Percentiles rank a stretch among this genome's conserved stretches.
Conservation (phyloP, 2,797 vertebrate genomes). For the Xenops minutus region DNA sequence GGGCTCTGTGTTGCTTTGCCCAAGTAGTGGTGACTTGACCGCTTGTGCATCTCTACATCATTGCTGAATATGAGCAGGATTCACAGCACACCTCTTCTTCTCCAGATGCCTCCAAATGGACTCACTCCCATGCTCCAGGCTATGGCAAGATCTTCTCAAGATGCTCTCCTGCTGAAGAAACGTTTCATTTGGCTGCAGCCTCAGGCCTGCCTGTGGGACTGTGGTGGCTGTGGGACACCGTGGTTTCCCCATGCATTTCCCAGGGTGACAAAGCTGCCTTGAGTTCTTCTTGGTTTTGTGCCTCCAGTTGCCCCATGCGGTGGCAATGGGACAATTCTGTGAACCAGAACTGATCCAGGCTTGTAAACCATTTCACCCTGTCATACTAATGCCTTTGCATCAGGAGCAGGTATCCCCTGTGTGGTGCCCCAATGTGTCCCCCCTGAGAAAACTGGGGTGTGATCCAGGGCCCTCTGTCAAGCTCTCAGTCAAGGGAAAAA, state of each 20-base stretch:
- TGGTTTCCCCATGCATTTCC: background rate
- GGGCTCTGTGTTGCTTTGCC: fast-evolving
- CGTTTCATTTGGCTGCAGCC: background rate
- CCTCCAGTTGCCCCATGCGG: fast-evolving
- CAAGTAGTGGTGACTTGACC: fast-evolving
- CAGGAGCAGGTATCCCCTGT: background rate
- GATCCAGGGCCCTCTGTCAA: background rate
- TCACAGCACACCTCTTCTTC: background rate
- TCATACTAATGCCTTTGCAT: background rate
- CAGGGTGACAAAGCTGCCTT: background rate
- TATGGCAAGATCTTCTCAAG: background rate
- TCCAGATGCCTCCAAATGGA: background rate
- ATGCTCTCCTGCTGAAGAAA: background rate
- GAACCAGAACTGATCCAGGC: background rate
- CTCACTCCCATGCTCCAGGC: fast-evolving
- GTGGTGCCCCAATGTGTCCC: fast-evolving
- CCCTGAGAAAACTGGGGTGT: background rate
- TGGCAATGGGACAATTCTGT: background rate
- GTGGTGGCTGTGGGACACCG: background rate
- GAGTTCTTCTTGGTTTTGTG: background rate
- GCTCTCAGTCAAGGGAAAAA: background rate
- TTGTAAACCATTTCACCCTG: background rate
- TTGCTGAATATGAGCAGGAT: fast-evolving
- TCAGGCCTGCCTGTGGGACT: background rate
- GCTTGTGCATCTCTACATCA: background rate